These are phyloP conservation scores for Catamblyrhynchus diadema DNA, from an alignment of 2,797 vertebrate genomes.

Conservation along the genomic window DNA sequence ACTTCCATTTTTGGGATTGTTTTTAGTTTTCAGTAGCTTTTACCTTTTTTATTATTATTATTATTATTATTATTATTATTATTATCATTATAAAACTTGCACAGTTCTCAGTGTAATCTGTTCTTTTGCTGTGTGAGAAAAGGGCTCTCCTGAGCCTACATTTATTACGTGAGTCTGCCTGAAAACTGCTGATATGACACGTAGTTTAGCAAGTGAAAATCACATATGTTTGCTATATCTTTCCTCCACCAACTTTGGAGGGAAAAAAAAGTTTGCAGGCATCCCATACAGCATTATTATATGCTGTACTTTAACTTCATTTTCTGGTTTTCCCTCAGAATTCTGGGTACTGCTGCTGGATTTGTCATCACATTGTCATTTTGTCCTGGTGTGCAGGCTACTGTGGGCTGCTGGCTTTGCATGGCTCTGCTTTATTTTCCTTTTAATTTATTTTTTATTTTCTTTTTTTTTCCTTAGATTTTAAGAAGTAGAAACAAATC, in stretches of 20 bases:
- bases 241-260: not conserved
- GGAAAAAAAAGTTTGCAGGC: conserved; percentile 42
- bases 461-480: not conserved
- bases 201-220: conserved; percentile 52
- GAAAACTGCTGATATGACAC: conserved; percentile 33
- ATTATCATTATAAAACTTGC: too few relatives aligned
- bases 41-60: not conserved
- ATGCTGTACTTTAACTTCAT: conserved; percentile 63
- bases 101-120: not conserved
- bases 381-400: conserved; percentile 67
- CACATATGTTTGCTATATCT: conserved; percentile 56
- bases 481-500: conserved; percentile 52
- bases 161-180: conserved; percentile 1
- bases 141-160: not conserved
- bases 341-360: conserved; percentile 70
- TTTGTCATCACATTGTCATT: conserved; percentile 78
- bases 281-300: conserved; percentile 44
- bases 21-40: not conserved
- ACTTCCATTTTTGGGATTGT: not conserved
- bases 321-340: conserved; percentile 70
- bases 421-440: not conserved
- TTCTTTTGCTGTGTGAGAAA: not conserved
- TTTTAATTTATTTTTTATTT: not conserved
- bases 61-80: not conserved
- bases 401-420: conserved; percentile 46